Conservation (phyloP, 1,140 invertebrate species). For the Aphis craccivora region DNA sequence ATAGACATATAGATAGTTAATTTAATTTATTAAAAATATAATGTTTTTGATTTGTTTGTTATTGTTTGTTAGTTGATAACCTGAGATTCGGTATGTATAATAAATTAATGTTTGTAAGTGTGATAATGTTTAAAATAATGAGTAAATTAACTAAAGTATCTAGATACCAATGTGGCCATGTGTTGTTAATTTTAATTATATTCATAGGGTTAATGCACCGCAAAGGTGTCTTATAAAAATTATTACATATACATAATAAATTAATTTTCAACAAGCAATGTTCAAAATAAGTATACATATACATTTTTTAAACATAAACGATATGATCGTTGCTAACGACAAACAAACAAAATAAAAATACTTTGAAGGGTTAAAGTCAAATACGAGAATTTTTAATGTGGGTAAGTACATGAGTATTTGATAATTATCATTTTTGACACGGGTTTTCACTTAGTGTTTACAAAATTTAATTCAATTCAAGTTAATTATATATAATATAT, state of each 20-base stretch:
- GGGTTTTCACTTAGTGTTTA: background rate
- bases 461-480: background rate
- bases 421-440: background rate
- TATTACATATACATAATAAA: background rate
- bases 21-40: background rate
- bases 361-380: background rate
- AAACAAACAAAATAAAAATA: conserved; percentile 11
- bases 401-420: background rate
- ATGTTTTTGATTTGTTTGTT: background rate
- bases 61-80: background rate
- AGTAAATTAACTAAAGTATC: background rate
- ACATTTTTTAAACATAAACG: background rate
- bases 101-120: background rate
- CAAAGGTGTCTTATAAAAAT: background rate
- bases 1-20: background rate
- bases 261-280: background rate
- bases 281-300: background rate
- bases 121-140: background rate
- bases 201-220: background rate
- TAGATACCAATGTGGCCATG: background rate
- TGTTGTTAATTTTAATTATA: background rate
- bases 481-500: background rate
- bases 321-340: background rate
- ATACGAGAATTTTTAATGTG: background rate
- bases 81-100: background rate